These are phyloP conservation scores for Coelogynopora nodosa DNA, from an alignment of 2,888 invertebrate species.

Conservation along the genomic window DNA sequence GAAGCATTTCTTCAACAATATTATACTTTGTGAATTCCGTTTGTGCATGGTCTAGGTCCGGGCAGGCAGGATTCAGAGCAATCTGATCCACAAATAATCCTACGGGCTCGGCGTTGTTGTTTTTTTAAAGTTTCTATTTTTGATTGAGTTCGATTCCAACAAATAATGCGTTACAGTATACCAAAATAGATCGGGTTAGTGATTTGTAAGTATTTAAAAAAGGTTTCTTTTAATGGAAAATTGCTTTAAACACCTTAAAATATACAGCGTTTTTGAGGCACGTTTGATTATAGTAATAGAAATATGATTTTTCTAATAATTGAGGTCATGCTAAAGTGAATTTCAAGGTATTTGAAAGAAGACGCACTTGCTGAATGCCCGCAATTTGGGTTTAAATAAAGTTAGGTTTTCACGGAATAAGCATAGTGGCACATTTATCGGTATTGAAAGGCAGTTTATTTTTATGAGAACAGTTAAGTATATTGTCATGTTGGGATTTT, in stretches of 20 bases:
- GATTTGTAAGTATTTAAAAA: background rate
- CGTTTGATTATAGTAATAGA: background rate
- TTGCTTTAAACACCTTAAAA: background rate
- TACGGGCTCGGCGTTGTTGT: background rate
- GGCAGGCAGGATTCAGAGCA: background rate
- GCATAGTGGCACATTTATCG: too few relatives aligned
- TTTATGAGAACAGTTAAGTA: too few relatives aligned
- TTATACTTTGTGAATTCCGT: background rate
- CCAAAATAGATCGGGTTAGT: background rate
- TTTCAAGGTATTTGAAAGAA: too few relatives aligned
- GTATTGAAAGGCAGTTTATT: too few relatives aligned
- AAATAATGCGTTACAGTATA: background rate
- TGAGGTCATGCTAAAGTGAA: too few relatives aligned
- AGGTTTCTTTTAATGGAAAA: too few relatives aligned
- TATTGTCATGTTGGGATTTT: too few relatives aligned
- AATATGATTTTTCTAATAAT: too few relatives aligned
- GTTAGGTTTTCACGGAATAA: too few relatives aligned
- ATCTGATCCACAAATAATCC: background rate
- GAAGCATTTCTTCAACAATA: background rate
- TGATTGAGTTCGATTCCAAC: background rate
- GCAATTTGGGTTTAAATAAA: too few relatives aligned
- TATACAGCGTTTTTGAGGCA: background rate
- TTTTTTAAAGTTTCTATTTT: background rate
- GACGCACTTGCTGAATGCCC: too few relatives aligned
- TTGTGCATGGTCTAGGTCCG: background rate